Percentiles rank a stretch among this genome's conserved stretches.
phyloP scores from a whole-genome alignment of 1,140 invertebrate species.

The Tetragnatha versicolor region DNA sequence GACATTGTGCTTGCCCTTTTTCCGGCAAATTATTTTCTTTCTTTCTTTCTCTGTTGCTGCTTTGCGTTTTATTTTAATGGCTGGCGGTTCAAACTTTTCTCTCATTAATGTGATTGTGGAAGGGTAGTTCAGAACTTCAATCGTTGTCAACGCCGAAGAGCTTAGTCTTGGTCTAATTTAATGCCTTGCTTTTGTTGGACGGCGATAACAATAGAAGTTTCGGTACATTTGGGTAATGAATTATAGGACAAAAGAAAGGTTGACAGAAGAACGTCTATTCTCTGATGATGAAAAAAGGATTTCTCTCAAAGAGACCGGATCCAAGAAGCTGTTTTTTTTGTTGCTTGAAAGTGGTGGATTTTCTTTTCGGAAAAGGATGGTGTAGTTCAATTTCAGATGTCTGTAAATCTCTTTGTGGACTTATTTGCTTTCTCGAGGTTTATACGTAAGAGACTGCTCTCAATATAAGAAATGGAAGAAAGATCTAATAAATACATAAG shows the following conservation, averaged over 20 bases:
- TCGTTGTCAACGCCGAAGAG: conserved; percentile 15
- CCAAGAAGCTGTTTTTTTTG: too few species aligned
- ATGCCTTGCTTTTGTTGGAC: neutral
- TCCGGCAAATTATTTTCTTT: conserved; percentile 1
- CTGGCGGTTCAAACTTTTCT: conserved; percentile 24
- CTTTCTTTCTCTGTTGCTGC: neutral
- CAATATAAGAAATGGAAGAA: too few species aligned
- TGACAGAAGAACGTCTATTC: neutral
- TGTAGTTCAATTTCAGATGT: too few species aligned
- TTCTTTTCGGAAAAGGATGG: too few species aligned
- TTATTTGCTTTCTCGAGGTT: too few species aligned
- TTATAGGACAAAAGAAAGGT: neutral
- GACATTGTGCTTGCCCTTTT: too few species aligned
- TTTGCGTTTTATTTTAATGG: conserved; percentile 31
- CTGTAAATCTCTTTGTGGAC: too few species aligned
- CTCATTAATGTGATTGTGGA: conserved; percentile 45
- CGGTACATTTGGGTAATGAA: conserved; percentile 16
- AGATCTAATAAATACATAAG: too few species aligned
- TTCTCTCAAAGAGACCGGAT: too few species aligned
- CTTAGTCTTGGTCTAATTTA: conserved; percentile 12
- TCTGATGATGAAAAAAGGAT: too few species aligned
- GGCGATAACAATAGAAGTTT: neutral
- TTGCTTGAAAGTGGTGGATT: too few species aligned
- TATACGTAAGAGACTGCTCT: too few species aligned
- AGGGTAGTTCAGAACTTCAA: conserved; percentile 14